Percentiles rank a stretch among this genome's conserved stretches.
phyloP scores from a whole-genome alignment of 2,797 vertebrate species.

The Mormyrops boulengeri region DNA sequence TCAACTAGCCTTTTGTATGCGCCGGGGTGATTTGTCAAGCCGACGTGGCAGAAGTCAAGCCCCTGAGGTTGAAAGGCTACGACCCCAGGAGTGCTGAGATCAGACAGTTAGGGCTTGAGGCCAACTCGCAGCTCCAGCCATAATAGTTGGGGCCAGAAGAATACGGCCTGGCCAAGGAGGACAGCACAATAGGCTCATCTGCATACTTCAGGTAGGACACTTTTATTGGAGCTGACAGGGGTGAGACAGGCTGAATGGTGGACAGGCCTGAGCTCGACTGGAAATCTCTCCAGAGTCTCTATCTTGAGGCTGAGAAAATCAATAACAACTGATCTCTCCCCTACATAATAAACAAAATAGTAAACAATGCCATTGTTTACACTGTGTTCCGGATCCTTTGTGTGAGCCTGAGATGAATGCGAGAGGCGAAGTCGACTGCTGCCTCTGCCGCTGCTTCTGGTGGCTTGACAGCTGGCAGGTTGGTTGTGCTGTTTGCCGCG shows the following conservation, averaged over 20 bases:
- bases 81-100: constrained; percentile 87
- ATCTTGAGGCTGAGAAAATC: constrained; percentile 80
- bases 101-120: constrained; percentile 69
- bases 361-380: constrained; percentile 91
- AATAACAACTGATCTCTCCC: constrained; percentile 87
- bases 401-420: constrained; percentile 22
- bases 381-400: constrained; percentile 30
- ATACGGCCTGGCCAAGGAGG: constrained; percentile 65
- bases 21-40: constrained; percentile 87
- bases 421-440: neutral
- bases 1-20: constrained; percentile 84
- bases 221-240: constrained; percentile 96
- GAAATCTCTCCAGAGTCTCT: constrained; percentile 67
- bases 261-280: constrained; percentile 64
- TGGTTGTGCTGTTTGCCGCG: constrained; percentile 36
- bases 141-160: constrained; percentile 79
- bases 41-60: constrained; percentile 96
- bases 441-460: neutral
- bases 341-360: constrained; percentile 80
- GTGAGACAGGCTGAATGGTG: constrained; percentile 85
- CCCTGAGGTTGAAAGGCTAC: constrained; percentile 96
- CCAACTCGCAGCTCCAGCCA: constrained; percentile 72
- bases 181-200: constrained; percentile 85
- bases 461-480: constrained; percentile 52
- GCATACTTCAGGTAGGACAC: constrained; percentile 97